Evolutionary conservation across 2,797 vertebrate genomes (phyloP).

Genomic region (Odontamblyopus rebecca): DNA sequence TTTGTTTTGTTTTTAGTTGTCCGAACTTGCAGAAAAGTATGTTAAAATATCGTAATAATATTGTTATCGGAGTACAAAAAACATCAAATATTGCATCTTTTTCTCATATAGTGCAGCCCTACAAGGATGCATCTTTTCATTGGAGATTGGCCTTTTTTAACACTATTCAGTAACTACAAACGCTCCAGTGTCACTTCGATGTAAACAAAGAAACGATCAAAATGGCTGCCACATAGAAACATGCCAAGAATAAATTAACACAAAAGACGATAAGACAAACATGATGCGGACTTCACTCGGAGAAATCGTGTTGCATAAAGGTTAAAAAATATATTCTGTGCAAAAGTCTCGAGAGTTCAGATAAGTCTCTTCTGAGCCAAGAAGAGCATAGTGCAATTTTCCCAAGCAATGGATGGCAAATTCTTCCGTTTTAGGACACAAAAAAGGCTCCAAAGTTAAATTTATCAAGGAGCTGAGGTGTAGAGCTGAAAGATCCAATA

Average conservation of each 20-base stretch:
- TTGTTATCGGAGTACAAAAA: too few species aligned
- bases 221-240: conserved; percentile 20
- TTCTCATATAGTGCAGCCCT: too few species aligned
- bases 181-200: background rate
- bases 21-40: too few species aligned
- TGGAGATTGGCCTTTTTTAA: background rate
- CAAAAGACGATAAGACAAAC: conserved; percentile 25
- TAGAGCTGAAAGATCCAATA: background rate
- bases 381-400: conserved; percentile 71
- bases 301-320: conserved; percentile 58
- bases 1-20: too few species aligned
- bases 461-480: conserved; percentile 24
- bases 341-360: conserved; percentile 59
- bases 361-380: conserved; percentile 26
- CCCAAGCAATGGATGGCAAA: conserved; percentile 60
- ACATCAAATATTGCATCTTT: too few species aligned
- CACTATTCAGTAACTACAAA: background rate
- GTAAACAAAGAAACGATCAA: background rate
- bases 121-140: background rate
- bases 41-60: too few species aligned
- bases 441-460: conserved; percentile 28
- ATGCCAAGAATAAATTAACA: conserved; percentile 53
- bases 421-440: conserved; percentile 25
- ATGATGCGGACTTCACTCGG: conserved; percentile 13
- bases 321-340: conserved; percentile 67